These are phyloP conservation scores for Pachypeltis micranthus DNA, from an alignment of 1,140 invertebrate genomes.

Conservation along the genomic window DNA sequence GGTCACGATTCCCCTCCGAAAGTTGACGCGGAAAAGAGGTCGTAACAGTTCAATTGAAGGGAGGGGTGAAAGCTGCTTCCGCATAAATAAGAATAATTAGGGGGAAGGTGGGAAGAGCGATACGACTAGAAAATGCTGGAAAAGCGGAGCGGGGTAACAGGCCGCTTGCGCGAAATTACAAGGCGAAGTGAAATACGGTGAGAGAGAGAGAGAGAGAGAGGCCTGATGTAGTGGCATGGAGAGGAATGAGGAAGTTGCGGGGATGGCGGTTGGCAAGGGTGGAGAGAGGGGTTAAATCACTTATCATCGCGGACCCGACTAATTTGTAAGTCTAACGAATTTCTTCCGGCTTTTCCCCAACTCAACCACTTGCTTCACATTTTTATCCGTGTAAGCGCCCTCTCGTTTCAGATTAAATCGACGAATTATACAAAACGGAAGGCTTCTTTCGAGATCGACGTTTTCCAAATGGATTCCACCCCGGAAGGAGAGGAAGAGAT, in stretches of 20 bases:
- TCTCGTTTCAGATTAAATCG: not conserved
- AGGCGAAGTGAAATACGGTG: too few species aligned
- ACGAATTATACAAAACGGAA: not conserved
- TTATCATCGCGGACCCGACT: not conserved
- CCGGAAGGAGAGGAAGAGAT: too few species aligned
- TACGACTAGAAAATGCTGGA: not conserved
- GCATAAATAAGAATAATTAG: not conserved
- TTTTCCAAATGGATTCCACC: too few species aligned
- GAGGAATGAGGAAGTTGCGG: too few species aligned
- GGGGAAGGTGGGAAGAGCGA: not conserved
- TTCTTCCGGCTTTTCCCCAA: not conserved
- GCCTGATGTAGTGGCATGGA: too few species aligned
- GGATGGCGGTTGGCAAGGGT: not conserved
- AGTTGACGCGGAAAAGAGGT: too few species aligned
- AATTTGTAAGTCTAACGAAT: conserved; percentile 6
- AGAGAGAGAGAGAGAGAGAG: too few species aligned
- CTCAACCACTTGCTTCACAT: not conserved
- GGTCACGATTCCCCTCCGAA: too few species aligned
- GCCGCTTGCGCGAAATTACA: too few species aligned
- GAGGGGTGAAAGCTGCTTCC: too few species aligned
- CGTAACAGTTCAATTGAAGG: too few species aligned
- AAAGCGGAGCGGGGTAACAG: too few species aligned
- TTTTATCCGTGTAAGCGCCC: not conserved
- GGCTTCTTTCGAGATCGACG: not conserved
- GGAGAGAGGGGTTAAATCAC: not conserved